A percentile compares a stretch with the other conserved stretches of the same genome.
Evolutionary conservation across 1,140 invertebrate species (phyloP).

Genomic region (Brachionus angularis): DNA sequence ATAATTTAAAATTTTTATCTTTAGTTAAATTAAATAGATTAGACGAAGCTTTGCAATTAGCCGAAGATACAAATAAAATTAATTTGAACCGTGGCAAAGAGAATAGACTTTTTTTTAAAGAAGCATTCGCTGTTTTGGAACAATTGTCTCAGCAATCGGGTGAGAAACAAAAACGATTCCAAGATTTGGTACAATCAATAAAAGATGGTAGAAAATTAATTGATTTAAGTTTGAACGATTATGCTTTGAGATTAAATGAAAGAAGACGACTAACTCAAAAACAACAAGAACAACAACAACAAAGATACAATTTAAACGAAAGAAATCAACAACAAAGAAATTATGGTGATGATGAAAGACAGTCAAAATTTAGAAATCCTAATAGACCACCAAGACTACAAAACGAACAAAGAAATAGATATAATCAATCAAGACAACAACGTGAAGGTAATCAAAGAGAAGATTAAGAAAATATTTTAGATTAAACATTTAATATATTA

Average conservation of each 20-base stretch:
- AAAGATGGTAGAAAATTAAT: constrained; percentile 27
- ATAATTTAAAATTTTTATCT: constrained; percentile 2
- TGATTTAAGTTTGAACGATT: constrained; percentile 32
- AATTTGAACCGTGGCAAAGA: neutral
- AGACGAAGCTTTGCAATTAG: constrained; percentile 2
- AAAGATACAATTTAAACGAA: too few species aligned
- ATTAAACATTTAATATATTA: too few species aligned
- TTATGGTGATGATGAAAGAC: too few species aligned
- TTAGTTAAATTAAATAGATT: neutral
- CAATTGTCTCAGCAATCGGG: neutral
- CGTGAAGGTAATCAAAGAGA: too few species aligned
- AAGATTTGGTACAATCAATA: neutral
- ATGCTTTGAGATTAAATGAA: constrained; percentile 10
- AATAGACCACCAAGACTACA: too few species aligned
- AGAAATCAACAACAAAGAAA: too few species aligned
- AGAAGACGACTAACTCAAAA: neutral
- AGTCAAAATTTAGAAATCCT: too few species aligned
- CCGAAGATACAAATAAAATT: constrained; percentile 29
- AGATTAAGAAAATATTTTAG: too few species aligned
- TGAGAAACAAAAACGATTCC: neutral
- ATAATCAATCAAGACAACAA: too few species aligned
- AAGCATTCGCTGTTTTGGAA: constrained; percentile 12
- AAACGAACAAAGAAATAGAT: too few species aligned
- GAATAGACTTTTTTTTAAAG: constrained; percentile 18
- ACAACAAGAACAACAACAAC: neutral